Conservation (phyloP, 1,140 invertebrate genomes). For the Solenopsis fugax region DNA sequence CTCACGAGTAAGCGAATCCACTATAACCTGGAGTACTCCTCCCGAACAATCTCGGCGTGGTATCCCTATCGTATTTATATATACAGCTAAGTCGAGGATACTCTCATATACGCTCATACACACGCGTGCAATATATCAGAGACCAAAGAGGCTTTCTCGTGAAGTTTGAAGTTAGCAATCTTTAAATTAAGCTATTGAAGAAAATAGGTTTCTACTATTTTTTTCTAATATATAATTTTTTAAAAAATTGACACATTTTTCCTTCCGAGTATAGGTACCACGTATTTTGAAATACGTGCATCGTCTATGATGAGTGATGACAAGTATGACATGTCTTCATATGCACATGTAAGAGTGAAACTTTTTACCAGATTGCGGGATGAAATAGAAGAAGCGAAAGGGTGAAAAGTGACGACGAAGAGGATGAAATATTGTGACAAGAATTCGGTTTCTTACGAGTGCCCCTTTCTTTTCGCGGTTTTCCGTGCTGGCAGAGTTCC, state of each 20-base stretch:
- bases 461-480: conserved; percentile 3
- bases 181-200: not conserved
- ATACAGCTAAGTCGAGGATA: not conserved
- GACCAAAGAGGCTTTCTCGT: not conserved
- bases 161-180: not conserved
- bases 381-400: conserved; percentile 14
- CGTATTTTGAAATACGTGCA: not conserved
- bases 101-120: not conserved
- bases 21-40: conserved; percentile 68
- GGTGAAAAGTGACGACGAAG: conserved; percentile 30
- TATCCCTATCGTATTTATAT: conserved; percentile 4
- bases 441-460: conserved; percentile 32
- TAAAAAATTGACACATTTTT: not conserved
- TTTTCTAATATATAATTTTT: not conserved
- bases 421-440: conserved; percentile 32
- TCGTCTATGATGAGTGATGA: not conserved
- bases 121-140: not conserved
- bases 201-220: not conserved
- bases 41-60: not conserved
- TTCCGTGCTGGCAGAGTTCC: conserved; percentile 8
- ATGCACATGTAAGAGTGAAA: not conserved
- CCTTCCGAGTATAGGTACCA: not conserved
- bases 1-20: conserved; percentile 70
- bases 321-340: not conserved
- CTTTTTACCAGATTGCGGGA: conserved; percentile 43